Evolutionary conservation across 2,797 vertebrate species (phyloP).

Genomic region (Florisuga fusca): DNA sequence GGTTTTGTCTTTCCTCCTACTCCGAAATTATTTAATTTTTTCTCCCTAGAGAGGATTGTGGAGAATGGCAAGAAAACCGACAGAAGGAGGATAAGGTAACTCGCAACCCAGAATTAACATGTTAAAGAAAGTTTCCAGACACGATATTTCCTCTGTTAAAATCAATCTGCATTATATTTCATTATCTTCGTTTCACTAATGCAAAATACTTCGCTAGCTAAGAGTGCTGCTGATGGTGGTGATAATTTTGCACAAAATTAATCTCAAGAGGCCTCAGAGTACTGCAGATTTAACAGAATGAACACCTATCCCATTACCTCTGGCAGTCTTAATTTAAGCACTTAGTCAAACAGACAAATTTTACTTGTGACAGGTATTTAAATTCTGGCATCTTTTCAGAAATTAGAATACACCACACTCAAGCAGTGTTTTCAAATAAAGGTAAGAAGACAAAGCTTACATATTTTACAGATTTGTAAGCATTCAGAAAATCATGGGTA

Average conservation of each 20-base stretch:
- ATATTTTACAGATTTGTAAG: neutral
- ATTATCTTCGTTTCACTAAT: conserved; percentile 5
- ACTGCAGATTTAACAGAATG: conserved; percentile 12
- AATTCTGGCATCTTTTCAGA: neutral
- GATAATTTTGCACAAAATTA: conserved; percentile 36
- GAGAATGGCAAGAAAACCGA: neutral
- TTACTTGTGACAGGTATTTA: conserved; percentile 13
- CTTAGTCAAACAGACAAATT: conserved; percentile 28
- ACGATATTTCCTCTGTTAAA: neutral
- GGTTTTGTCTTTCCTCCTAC: neutral
- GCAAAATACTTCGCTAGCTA: neutral
- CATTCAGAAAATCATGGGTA: neutral
- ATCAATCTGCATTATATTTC: conserved; percentile 30
- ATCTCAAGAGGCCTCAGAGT: conserved; percentile 34
- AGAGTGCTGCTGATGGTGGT: neutral
- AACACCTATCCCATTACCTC: conserved; percentile 53
- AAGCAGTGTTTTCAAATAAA: conserved; percentile 29
- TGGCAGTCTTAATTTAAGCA: conserved; percentile 41
- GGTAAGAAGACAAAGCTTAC: conserved; percentile 28
- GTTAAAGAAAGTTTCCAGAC: neutral
- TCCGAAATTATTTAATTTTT: neutral
- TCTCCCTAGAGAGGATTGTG: neutral
- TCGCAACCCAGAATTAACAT: neutral
- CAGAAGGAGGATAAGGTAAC: neutral
- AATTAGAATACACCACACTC: neutral